phyloP scores from a whole-genome alignment of 2,113 vertebrate species.

The Oryzias melastigma region DNA sequence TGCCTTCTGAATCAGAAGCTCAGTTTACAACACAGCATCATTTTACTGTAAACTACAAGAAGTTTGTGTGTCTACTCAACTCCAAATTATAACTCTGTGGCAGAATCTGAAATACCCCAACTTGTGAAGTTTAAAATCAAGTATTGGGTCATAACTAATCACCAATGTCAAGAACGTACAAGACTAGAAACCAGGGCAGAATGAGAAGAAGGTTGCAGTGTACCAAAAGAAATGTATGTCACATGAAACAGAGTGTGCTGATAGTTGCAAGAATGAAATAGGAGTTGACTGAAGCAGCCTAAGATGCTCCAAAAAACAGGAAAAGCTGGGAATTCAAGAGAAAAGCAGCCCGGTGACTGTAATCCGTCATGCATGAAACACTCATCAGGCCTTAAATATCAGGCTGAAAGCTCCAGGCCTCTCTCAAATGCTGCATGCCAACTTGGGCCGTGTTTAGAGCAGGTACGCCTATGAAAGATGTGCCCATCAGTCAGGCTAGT shows the following conservation, averaged over 20 bases:
- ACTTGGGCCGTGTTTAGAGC: slow-evolving; percentile 11
- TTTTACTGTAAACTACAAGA: background rate
- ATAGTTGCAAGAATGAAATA: slow-evolving; percentile 4
- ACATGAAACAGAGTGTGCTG: background rate
- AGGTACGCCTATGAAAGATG: slow-evolving; percentile 6
- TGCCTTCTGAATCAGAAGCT: slow-evolving; percentile 5
- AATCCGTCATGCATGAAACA: background rate
- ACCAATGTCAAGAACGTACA: background rate
- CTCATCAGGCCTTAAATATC: slow-evolving; percentile 3
- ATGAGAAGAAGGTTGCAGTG: slow-evolving; percentile 1
- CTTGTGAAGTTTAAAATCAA: background rate
- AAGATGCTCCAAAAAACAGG: background rate
- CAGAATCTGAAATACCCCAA: background rate
- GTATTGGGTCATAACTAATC: background rate
- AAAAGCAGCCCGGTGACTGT: background rate
- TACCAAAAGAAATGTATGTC: background rate
- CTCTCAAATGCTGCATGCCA: slow-evolving; percentile 1
- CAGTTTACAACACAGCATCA: slow-evolving; percentile 6
- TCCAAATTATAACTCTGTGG: too few species aligned
- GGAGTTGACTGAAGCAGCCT: background rate
- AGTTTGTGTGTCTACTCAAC: background rate
- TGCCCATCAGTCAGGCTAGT: slow-evolving; percentile 7
- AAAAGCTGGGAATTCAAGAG: background rate
- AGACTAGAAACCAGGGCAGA: background rate
- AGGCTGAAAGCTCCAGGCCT: slow-evolving; percentile 17